Evolutionary conservation across 2,797 vertebrate species (phyloP), one percentile per base, ranked within the genome.

Genomic region (Melanotaenia nigrans): DNA sequence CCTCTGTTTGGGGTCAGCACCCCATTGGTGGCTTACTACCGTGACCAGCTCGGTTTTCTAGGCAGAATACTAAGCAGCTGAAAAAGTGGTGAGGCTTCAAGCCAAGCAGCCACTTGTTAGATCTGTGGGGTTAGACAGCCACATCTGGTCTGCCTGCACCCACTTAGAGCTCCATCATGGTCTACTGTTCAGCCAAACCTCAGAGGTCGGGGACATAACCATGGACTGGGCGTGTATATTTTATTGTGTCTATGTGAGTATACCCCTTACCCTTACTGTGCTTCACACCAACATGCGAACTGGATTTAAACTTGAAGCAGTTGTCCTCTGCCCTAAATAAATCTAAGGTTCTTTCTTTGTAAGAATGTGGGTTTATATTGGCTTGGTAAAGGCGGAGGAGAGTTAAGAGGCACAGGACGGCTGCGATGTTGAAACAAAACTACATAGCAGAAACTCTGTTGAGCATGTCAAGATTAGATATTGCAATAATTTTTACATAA

Each of bases 161-260:
- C 89, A 87, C 85, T 83, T 69, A 85, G 13, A 79, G 71, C 83
- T 82, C 75, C 64, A 83, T 78, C 82, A 74, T 77, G 79, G 75
- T 85, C 77, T 66, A 58, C 73, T 63, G 57, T 88, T 84, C 59
- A 88, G 85, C 88, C 91, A 93, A 90, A 87, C 89, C 91, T 89
- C 89, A 87, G 82, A 86, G 87, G 81, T 90, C 88, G 84, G 65
- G 66, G 87, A 85, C 71, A 61, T 59, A 79, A 79, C 78, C 77
- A 73, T 73, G 47, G 62, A 62, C 32, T 7, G 57, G 36, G 77
- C 36, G 68, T 82, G 73, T 72, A 63, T 67, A 38, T 58, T 61
- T 61, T 16, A 30, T 40, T 45, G 25, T 60, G 33, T 68, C 40
- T 47, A 13, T 53, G 16, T 61, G 59, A 54, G 60, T 63, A 32